phyloP scores from a whole-genome alignment of 2,888 invertebrate genomes.

The Lottia gigantea region DNA sequence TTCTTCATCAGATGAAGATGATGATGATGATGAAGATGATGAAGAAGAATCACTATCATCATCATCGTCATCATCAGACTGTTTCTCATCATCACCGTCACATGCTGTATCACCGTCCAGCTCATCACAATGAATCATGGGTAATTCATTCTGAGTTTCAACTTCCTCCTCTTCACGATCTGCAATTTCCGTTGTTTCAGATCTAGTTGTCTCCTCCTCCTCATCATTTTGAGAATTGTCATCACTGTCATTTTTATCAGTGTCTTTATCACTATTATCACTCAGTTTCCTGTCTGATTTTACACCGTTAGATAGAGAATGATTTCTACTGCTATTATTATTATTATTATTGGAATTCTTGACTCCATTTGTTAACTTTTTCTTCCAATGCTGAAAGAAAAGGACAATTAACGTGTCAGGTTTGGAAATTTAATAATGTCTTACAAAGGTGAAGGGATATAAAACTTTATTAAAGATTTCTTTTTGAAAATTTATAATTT shows the following conservation, averaged over 20 bases:
- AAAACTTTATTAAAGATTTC: no score
- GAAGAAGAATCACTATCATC: constrained; percentile 9
- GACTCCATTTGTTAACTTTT: background rate
- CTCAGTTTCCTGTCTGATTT: background rate
- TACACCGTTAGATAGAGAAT: background rate
- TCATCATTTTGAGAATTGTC: constrained; percentile 19
- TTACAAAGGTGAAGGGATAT: no score
- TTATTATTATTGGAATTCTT: constrained; percentile 5
- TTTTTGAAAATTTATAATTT: no score
- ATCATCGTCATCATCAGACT: constrained; percentile 22
- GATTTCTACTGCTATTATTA: background rate
- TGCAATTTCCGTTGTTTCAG: constrained; percentile 11
- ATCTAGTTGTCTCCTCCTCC: constrained; percentile 18
- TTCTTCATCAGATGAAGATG: constrained; percentile 25
- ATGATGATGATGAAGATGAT: constrained; percentile 17
- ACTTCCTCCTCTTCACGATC: constrained; percentile 15
- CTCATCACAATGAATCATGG: background rate
- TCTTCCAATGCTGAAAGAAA: background rate
- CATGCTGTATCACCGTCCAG: constrained; percentile 18
- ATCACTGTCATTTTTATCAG: constrained; percentile 15
- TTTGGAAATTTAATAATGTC: no score
- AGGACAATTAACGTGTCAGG: no score
- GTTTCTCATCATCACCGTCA: constrained; percentile 30
- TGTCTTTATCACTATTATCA: background rate
- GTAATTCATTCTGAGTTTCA: constrained; percentile 22